Evolutionary conservation across 1,140 invertebrate genomes (phyloP).

Genomic region (Penaeus vannamei): DNA sequence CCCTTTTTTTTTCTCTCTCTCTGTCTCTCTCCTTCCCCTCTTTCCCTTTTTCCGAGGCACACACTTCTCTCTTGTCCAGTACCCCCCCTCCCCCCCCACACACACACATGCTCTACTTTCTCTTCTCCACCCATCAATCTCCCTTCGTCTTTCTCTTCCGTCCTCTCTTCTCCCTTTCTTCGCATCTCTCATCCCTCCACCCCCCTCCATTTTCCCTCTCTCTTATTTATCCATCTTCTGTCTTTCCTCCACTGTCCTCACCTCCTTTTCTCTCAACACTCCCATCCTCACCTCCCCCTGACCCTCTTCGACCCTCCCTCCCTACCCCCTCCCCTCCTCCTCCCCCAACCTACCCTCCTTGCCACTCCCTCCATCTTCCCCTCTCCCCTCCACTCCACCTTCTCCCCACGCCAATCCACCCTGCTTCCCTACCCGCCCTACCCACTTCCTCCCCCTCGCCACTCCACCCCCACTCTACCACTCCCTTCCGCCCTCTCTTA

Average conservation of each 20-base stretch:
- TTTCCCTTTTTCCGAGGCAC: no score
- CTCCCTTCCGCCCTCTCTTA: background rate
- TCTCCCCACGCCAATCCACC: background rate
- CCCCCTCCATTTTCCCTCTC: background rate
- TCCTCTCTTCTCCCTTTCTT: background rate
- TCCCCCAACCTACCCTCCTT: background rate
- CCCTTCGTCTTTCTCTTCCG: slow-evolving; percentile 17
- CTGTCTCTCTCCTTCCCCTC: background rate
- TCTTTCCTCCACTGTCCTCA: background rate
- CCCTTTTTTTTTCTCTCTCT: background rate
- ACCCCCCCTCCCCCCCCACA: background rate
- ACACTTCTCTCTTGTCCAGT: background rate
- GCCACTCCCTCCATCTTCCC: background rate
- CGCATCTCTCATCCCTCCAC: no score
- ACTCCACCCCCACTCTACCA: background rate
- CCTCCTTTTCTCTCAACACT: background rate
- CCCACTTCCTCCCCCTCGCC: background rate
- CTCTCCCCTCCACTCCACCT: background rate
- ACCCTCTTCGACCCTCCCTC: background rate
- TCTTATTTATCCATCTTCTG: background rate
- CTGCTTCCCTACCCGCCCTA: no score
- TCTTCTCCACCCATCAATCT: background rate
- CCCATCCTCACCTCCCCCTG: no score
- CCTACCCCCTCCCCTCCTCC: no score
- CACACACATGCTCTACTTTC: background rate